phyloP scores from a whole-genome alignment of 2,888 invertebrate genomes.

The Hyposoter didymator region DNA sequence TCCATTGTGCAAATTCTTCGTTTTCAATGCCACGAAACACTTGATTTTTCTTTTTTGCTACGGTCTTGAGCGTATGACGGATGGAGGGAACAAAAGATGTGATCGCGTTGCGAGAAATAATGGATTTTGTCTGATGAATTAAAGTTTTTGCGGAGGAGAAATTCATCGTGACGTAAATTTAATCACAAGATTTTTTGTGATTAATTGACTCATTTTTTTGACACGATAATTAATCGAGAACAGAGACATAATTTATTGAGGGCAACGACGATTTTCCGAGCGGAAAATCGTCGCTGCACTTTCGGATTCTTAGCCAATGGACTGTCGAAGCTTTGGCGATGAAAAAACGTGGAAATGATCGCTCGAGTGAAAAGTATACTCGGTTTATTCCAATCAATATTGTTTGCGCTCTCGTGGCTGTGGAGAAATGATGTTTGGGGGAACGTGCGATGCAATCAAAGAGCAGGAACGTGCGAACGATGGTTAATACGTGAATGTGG shows the following conservation, averaged over 20 bases:
- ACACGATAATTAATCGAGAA: not conserved
- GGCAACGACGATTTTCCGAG: not conserved
- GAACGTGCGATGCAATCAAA: conserved; percentile 12
- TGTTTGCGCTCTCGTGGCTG: conserved; percentile 27
- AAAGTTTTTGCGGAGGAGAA: not conserved
- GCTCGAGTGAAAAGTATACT: not conserved
- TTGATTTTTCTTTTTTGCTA: not conserved
- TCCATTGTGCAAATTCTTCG: conserved; percentile 42
- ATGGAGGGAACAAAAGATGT: not conserved
- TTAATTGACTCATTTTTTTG: not conserved
- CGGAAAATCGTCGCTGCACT: too few relatives aligned
- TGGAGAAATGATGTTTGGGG: not conserved
- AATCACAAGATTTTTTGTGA: not conserved
- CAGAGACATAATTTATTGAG: too few relatives aligned
- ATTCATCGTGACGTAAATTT: not conserved
- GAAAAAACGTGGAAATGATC: not conserved
- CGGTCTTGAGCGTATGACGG: not conserved
- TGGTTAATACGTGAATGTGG: conserved; percentile 13
- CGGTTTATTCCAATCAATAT: conserved; percentile 41
- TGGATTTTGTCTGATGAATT: not conserved
- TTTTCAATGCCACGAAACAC: conserved; percentile 38
- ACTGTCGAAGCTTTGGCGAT: not conserved
- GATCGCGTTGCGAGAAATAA: conserved; percentile 18
- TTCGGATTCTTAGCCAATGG: too few relatives aligned
- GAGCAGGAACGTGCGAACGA: conserved; percentile 11